A percentile compares a stretch with the other conserved stretches of the same genome.
Conservation (phyloP, 2,113 vertebrate species). For the Cepphus grylle region DNA sequence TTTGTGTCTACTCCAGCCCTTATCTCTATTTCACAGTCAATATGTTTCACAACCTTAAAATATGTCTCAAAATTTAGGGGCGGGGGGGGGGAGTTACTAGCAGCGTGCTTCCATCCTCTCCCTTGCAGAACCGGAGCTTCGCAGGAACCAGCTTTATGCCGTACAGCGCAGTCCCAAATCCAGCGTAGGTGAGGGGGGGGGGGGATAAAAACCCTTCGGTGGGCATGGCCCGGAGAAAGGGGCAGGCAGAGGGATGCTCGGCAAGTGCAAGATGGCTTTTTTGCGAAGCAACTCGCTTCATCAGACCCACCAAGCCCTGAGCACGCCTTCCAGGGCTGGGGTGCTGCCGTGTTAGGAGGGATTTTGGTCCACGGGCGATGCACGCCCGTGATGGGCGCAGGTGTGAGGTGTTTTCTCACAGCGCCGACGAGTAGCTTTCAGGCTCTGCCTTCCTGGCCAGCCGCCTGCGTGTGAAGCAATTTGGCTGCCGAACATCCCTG, state of each 20-base stretch:
- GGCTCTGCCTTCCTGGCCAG: conserved; percentile 33
- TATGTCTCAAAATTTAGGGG: not conserved
- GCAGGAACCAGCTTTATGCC: not conserved
- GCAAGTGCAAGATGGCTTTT: not conserved
- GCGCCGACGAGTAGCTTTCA: not conserved
- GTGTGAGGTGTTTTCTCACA: not conserved
- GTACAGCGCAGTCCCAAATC: accelerated
- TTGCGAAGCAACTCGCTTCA: accelerated
- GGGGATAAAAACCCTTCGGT: not conserved
- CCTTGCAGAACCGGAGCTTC: not conserved
- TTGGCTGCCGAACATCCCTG: not conserved
- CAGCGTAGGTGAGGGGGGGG: accelerated
- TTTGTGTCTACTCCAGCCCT: conserved; percentile 40
- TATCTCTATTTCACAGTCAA: conserved; percentile 10
- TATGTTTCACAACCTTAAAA: conserved; percentile 29
- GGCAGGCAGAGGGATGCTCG: not conserved
- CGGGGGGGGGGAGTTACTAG: not conserved
- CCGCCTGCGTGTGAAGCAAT: conserved; percentile 40
- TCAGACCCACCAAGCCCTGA: accelerated
- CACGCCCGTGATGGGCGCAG: not conserved
- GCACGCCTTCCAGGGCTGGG: accelerated
- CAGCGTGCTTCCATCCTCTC: not conserved
- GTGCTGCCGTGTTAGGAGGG: accelerated
- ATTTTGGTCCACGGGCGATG: not conserved
- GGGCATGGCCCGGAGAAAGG: not conserved